phyloP scores from a whole-genome alignment of 2,113 vertebrate species.

The Thinocorus orbignyianus region DNA sequence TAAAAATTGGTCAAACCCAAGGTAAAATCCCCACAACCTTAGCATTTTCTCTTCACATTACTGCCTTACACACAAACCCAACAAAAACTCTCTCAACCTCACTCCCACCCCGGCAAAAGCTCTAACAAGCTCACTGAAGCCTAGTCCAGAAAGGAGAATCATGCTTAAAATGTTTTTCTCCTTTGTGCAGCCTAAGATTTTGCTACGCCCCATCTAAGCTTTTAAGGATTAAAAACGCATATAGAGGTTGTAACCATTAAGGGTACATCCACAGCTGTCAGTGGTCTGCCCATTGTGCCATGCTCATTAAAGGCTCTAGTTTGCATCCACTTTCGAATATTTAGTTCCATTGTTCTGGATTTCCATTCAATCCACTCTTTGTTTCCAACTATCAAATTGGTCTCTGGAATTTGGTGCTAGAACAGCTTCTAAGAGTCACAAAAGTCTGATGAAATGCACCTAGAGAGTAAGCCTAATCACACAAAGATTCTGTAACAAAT shows the following conservation, averaged over 20 bases:
- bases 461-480: neutral
- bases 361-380: neutral
- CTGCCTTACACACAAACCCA: neutral
- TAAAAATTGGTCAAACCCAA: neutral
- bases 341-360: neutral
- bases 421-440: neutral
- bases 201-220: neutral
- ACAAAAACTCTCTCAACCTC: accelerated
- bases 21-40: neutral
- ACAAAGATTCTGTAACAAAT: neutral
- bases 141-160: neutral
- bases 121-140: neutral
- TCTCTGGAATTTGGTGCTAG: neutral
- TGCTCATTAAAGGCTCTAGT: neutral
- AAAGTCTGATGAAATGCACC: neutral
- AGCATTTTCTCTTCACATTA: neutral
- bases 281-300: neutral
- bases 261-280: neutral
- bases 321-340: neutral
- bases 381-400: neutral
- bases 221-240: neutral
- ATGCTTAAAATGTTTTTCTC: neutral
- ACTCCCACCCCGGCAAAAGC: neutral
- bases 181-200: neutral
- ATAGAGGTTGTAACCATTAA: neutral